phyloP scores from a whole-genome alignment of 1,140 invertebrate species.

The Macrobrachium rosenbergii region DNA sequence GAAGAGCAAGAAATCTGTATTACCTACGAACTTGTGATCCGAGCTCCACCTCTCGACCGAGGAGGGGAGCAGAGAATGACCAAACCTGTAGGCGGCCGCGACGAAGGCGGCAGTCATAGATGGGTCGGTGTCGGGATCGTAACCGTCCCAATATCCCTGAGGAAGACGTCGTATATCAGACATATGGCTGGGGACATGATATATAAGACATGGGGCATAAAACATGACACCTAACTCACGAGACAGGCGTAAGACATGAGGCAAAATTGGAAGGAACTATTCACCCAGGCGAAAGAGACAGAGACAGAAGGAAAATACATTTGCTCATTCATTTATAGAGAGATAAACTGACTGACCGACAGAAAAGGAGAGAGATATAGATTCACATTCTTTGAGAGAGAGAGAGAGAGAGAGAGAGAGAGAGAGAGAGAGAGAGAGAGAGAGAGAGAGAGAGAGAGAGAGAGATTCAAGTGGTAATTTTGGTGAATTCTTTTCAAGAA shows the following conservation, averaged over 20 bases:
- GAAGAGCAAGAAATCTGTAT: conserved; percentile 54
- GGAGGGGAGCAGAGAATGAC: conserved; percentile 89
- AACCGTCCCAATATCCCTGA: conserved; percentile 81
- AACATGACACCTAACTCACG: not conserved
- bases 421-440: not conserved
- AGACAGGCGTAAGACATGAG: not conserved
- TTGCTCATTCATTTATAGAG: no score
- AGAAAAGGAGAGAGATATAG: no score
- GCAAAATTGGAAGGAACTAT: not conserved
- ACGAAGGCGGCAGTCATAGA: conserved; percentile 89
- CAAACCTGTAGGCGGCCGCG: conserved; percentile 90
- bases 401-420: conserved; percentile 1
- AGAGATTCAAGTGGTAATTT: no score
- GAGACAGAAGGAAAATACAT: no score
- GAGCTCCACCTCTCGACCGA: conserved; percentile 93
- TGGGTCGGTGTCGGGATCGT: conserved; percentile 86
- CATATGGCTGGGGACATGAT: not conserved
- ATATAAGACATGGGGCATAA: not conserved
- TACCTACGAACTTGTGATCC: conserved; percentile 92
- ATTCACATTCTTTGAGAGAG: no score
- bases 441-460: not conserved
- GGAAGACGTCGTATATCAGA: not conserved
- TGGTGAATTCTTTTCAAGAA: no score
- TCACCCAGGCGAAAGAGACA: no score
- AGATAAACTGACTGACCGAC: no score